Base-by-base conservation (phyloP, 1,140 invertebrate species). In the Proales similis region DNA sequence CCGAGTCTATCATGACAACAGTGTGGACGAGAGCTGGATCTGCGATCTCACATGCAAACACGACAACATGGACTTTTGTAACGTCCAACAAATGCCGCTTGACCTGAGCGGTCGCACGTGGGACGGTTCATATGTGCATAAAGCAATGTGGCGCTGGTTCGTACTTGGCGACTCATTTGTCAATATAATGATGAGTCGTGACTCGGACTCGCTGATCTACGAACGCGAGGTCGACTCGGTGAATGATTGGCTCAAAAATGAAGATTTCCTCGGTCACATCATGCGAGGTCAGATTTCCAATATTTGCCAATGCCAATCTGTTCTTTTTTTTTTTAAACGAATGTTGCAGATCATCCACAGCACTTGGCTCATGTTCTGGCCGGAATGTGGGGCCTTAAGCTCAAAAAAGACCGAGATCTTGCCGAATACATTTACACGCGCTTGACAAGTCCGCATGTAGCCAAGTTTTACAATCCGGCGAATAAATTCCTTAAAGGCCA, bases 311-410 rank as follows among this genome's bases (percentile, higher is more conserved):
- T n/a, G n/a, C n/a, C n/a, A n/a, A n/a, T n/a, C n/a, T n/a, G n/a
- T 30, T 49, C 36, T 49, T 29, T 12, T 12, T 30, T 14, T 14
- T 22, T n/a, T 22, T 27, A 4, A 47, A 47, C 1, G 29, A 20
- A 33, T 49, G 32, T 51, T 19, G 36, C 22, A 53, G 51, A 60
- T 43, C 51, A 60, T 43, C 38, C 38, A 17, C 24, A 14, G 29
- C 51, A 60, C 33, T 19, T n/a, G 19, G 20, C n/a, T 14, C 39
- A 26, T n/a, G 46, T 60, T n/a, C 19, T 60, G 17, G 51, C 38
- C 5, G 51, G 51, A n/a, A 27, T 60, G 24, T 60, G 51, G 51
- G 51, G 51, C 11, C n/a, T 60, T 7, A 60, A 60, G 32, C 9
- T 14, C 4, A n/a, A 27, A 14, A 12, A 43, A 38, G 30, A 24